Evolutionary conservation across 2,113 vertebrate genomes (phyloP), one percentile per base, ranked within the genome.

Genomic region (Spheniscus mendiculus): DNA sequence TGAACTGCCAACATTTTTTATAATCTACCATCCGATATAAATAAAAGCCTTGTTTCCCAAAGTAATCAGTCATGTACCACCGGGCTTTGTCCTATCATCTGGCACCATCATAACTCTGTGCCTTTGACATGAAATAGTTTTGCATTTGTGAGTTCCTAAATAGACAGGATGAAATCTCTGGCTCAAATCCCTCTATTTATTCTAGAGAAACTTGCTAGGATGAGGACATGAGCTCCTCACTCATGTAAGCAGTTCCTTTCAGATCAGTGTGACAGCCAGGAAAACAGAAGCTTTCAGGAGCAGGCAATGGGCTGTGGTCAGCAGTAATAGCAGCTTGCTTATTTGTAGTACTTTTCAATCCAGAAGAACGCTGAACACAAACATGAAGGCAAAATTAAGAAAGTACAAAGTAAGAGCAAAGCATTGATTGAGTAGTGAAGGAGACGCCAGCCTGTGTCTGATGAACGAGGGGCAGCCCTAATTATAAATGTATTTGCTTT

Each of bases 401-500:
- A 94, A 83, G 27, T 5, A 88, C 10, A 69, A 69, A 72, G 38
- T 79, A 72, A 83, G 27, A 85, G 70, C 44, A 93, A 81, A 90
- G 23, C 79, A 92, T 89, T 86, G 91, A 95, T 62, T 91, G 42
- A 91, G 19, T 27, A 90, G 74, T 30, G 82, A 82, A 63, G 82
- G 42, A 94, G 95, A 92, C 47, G 47, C 90, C 96, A 97, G 92
- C 42, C 50, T 88, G 20, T 50, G 76, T 73, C 88, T 90, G 73
- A 88, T 69, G 83, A 95, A 83, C 63, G 59, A 93, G 42, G 45
- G 53, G 63, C 42, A 88, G 63, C 79, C 71, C 71, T 93, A 83
- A 86, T 80, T 91, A 90, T 58, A 97, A 86, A 88, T 4, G 14
- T 80, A 90, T 92, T 93, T 96, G 88, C 79, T 94, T 92, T 95